Percentiles rank a stretch among this genome's conserved stretches.
Evolutionary conservation across 2,888 invertebrate genomes (phyloP).

Genomic region (Scaptomyza flava): DNA sequence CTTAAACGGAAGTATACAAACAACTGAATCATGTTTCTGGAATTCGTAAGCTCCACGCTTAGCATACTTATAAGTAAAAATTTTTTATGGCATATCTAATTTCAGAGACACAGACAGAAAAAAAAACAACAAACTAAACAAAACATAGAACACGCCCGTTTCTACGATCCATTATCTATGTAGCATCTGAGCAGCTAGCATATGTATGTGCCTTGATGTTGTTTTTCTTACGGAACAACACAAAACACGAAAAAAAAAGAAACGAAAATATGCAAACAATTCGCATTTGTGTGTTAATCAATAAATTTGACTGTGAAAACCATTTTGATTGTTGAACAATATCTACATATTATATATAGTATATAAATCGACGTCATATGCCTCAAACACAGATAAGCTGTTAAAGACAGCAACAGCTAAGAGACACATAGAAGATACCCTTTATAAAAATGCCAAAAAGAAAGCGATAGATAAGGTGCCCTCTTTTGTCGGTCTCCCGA

Average conservation of each 20-base stretch:
- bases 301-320: slow-evolving; percentile 80
- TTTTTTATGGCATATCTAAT: slow-evolving; percentile 74
- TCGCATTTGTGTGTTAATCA: slow-evolving; percentile 79
- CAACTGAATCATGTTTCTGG: slow-evolving; percentile 64
- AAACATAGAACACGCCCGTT: slow-evolving; percentile 55
- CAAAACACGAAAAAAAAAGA: slow-evolving; percentile 9
- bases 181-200: slow-evolving; percentile 20
- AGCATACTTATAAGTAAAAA: slow-evolving; percentile 51
- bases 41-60: slow-evolving; percentile 49
- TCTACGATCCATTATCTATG: slow-evolving; percentile 31
- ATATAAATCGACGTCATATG: slow-evolving; percentile 48
- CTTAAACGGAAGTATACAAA: slow-evolving; percentile 66
- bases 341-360: slow-evolving; percentile 39
- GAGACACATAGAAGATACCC: slow-evolving; percentile 21
- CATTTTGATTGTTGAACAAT: slow-evolving; percentile 76
- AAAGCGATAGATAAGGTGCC: no score
- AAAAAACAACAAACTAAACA: slow-evolving; percentile 23
- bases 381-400: slow-evolving; percentile 8
- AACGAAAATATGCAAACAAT: slow-evolving; percentile 78
- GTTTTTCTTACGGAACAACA: slow-evolving; percentile 55
- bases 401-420: slow-evolving; percentile 28
- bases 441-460: slow-evolving; percentile 4
- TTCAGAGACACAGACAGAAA: slow-evolving; percentile 43
- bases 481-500: no score
- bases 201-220: slow-evolving; percentile 39